Base-by-base conservation (phyloP, 2,888 invertebrate genomes). In the Elegia similella region DNA sequence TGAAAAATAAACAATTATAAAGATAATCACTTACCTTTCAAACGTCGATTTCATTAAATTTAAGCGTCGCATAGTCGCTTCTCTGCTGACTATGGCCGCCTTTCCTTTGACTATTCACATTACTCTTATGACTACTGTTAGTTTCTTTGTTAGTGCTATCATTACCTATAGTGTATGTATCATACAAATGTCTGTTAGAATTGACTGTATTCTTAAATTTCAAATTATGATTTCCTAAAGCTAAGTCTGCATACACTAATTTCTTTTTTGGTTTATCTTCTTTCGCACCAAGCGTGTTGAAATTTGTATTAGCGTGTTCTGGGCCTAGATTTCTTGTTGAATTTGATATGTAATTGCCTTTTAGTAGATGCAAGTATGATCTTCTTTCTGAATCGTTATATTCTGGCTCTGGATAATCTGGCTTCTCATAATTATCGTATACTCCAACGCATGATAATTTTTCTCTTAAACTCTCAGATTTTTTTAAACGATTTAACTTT, bases 191-290 rank as follows among this genome's bases (percentile, higher is more conserved):
- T 80, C 92, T 88, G 85, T 92, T 92, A 63, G 92, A 92, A 86
- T 92, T 92, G 82, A 92, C 92, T 69, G 92, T 92, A 78, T 92
- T 92, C 76, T 92, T 92, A 86, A 92, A 92, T 73, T 92, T 92
- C 82, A 92, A 78, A 81, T 92, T 92, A 84, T 92, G 92, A 75
- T 92, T 92, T 73, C 90, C 91, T 86, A 92, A 83, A 42, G 92
- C 92, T 86, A 92, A 78, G 72, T 92, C 92, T 64, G 92, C 92
- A 69, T 92, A 92, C 54, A 92, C 92, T 83, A 92, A 76, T 69
- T 90, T 92, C 82, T 91, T 92, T 69, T 81, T 92, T 69, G 84
- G 81, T 68, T 85, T 86, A 3, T 90, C 90, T 15, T 91, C 88
- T 78, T 81, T 88, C 16, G 83, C 75, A 64, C 86, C 84, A 62